Base-by-base conservation (phyloP, 2,888 invertebrate genomes). In the Desoria tigrina region DNA sequence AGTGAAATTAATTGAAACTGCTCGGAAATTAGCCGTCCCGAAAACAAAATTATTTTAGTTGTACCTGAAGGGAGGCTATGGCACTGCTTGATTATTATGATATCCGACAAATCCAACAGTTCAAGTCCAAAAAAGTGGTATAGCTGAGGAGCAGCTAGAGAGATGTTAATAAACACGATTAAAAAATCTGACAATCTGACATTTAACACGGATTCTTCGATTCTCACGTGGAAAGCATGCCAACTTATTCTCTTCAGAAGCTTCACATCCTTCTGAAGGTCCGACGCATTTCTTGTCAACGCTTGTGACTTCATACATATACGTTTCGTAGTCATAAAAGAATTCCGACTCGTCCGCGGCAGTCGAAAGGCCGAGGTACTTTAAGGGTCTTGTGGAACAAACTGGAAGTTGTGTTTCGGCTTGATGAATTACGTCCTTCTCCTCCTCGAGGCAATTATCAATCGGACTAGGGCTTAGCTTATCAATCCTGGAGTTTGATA, bases 281-380 rank as follows among this genome's bases (percentile, higher is more conserved):
- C 16, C 16, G 7, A 21, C 45, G 4, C 16, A 6, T 21, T 4
- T 4, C 7, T 7, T 45, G 4, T 16, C 23, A 45, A 16, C 23
- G 7, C 45, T 45, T 45, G 45, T 45, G 7, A 51, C 51, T 21
- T 51, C 23, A 45, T 21, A 45, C 51, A 51, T 51, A 24, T 51
- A 51, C 4, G 51, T 51, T 23, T 51, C 51, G 14, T 51, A 51
- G 14, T 51, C 51, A 14, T 51, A 51, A 3, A 24, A 51, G 26
- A 51, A 51, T 18, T 51, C 51, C 14, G 51, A 24, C 14, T 51
- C 45, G 7, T 21, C 23, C 23, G 7, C 45, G 18, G 45, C 23
- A 21, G n/a, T 45, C 4, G 45, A 21, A 45, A 21, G n/a, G 23
- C 23, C 45, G 4, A 21, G 4, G 7, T 9, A 9, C 7, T 21